Evolutionary conservation across 2,113 vertebrate species (phyloP).

Genomic region (Triplophysa rosa): DNA sequence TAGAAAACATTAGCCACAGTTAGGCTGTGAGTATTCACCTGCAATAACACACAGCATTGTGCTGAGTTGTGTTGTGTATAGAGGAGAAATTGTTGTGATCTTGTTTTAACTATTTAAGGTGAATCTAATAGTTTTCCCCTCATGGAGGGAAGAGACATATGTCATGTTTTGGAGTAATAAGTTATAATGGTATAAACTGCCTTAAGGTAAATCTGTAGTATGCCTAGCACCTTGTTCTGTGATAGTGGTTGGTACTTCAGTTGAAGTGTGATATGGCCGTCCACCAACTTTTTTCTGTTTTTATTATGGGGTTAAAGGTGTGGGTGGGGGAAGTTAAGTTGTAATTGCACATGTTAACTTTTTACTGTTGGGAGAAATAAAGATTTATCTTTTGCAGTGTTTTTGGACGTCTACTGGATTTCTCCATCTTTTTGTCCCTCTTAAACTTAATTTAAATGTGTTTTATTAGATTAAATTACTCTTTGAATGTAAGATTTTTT

Average conservation of each 20-base stretch:
- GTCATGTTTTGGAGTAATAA: conserved; percentile 31
- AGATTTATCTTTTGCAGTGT: conserved; percentile 65
- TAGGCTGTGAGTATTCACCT: conserved; percentile 38
- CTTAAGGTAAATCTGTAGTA: conserved; percentile 51
- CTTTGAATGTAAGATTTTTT: too few relatives aligned
- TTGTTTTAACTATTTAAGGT: conserved; percentile 36
- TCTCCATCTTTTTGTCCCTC: not conserved
- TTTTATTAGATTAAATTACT: not conserved
- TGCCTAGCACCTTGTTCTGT: conserved; percentile 47
- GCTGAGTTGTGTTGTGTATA: conserved; percentile 46
- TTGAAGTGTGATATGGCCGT: conserved; percentile 38
- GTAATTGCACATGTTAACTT: conserved; percentile 60
- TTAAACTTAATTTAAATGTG: not conserved
- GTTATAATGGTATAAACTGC: conserved; percentile 44
- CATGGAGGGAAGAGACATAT: conserved; percentile 19
- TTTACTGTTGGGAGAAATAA: conserved; percentile 63
- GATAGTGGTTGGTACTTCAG: conserved; percentile 41
- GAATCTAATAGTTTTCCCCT: conserved; percentile 32
- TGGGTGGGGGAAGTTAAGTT: conserved; percentile 28
- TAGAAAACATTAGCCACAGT: conserved; percentile 46
- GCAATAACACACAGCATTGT: conserved; percentile 55
- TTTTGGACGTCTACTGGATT: conserved; percentile 18
- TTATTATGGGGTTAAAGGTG: conserved; percentile 25
- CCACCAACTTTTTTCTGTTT: conserved; percentile 35
- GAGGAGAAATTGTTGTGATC: conserved; percentile 42